phyloP scores from a whole-genome alignment of 2,888 invertebrate species.

The Macaria notata region DNA sequence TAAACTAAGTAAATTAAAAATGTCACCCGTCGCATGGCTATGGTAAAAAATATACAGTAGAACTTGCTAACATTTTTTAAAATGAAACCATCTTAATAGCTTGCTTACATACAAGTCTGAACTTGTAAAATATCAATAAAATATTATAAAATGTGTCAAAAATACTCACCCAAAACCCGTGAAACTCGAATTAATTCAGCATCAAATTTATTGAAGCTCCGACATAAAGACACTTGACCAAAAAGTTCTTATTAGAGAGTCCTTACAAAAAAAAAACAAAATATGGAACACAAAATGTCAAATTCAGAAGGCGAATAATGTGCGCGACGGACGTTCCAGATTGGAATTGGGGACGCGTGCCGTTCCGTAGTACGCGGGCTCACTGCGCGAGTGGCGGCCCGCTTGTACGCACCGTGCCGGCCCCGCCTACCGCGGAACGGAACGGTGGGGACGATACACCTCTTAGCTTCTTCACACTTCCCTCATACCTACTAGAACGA shows the following conservation, averaged over 20 bases:
- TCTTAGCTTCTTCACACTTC: slow-evolving; percentile 79
- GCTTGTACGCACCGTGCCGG: slow-evolving; percentile 61
- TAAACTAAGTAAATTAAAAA: no score
- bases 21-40: no score
- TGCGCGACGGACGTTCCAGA: slow-evolving; percentile 41
- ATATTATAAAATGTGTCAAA: not conserved
- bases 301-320: slow-evolving; percentile 37
- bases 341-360: slow-evolving; percentile 53
- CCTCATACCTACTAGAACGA: slow-evolving; percentile 70
- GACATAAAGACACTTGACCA: slow-evolving; percentile 18
- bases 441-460: slow-evolving; percentile 72
- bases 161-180: slow-evolving; percentile 23
- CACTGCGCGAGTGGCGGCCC: slow-evolving; percentile 66
- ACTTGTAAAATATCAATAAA: no score
- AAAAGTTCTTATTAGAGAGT: slow-evolving; percentile 16
- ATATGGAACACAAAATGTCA: slow-evolving; percentile 41
- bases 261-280: slow-evolving; percentile 11
- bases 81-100: no score
- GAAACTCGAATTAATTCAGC: slow-evolving; percentile 13
- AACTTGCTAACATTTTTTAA: no score
- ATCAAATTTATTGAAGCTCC: not conserved
- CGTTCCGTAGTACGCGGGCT: slow-evolving; percentile 64
- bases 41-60: no score
- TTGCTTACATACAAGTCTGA: no score
- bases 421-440: slow-evolving; percentile 70